A percentile compares a stretch with the other conserved stretches of the same genome.
phyloP scores from a whole-genome alignment of 2,888 invertebrate species.

The Ennomos erosarius region DNA sequence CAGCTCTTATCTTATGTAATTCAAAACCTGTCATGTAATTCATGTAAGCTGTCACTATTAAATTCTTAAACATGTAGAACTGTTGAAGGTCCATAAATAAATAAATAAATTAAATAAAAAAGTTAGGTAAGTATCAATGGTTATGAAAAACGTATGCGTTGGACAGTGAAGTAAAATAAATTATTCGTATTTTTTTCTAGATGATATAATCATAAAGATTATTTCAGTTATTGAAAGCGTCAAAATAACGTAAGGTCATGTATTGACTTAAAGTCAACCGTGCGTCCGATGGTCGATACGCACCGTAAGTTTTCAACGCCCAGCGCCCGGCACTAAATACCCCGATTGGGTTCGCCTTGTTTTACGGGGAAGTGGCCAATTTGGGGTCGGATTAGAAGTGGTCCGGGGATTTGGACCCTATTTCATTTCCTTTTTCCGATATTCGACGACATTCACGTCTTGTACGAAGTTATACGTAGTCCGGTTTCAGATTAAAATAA shows the following conservation, averaged over 20 bases:
- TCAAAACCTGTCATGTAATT: no score
- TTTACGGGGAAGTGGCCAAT: slow-evolving; percentile 33
- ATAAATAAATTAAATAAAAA: no score
- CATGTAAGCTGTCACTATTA: no score
- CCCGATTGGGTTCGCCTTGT: slow-evolving; percentile 34
- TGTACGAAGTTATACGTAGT: slow-evolving; percentile 14
- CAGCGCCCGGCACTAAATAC: slow-evolving; percentile 31
- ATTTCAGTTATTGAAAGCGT: neutral
- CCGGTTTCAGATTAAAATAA: neutral
- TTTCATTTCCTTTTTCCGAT: slow-evolving; percentile 32
- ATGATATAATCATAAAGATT: no score
- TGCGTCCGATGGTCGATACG: slow-evolving; percentile 16
- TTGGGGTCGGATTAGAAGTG: slow-evolving; percentile 31
- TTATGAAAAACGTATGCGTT: no score
- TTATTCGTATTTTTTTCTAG: no score
- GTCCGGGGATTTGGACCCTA: slow-evolving; percentile 28
- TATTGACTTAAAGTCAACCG: slow-evolving; percentile 5
- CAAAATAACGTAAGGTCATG: neutral
- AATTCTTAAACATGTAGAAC: no score
- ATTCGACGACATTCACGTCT: slow-evolving; percentile 28
- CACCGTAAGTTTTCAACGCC: slow-evolving; percentile 29
- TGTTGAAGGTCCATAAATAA: no score
- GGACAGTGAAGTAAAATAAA: no score
- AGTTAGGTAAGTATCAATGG: no score
- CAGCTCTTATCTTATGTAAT: no score